Base-by-base conservation (phyloP, 2,888 invertebrate genomes). In the Caenorhabditis plicata region DNA sequence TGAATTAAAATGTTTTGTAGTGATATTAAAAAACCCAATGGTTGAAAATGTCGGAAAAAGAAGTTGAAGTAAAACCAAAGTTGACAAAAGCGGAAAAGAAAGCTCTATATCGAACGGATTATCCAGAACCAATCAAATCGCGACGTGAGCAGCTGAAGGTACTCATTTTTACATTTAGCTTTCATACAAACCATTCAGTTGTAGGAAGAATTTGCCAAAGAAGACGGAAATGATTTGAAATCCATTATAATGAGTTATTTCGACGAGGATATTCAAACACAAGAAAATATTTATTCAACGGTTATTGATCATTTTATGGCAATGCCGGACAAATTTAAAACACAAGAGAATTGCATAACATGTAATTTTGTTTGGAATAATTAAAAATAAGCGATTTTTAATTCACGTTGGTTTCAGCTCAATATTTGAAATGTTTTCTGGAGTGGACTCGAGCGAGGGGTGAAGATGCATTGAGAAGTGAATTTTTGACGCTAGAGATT, bases 41-140 rank as follows among this genome's bases (percentile, higher is more conserved):
- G n/a, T n/a, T n/a, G n/a, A n/a, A n/a, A n/a, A n/a, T n/a, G n/a
- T n/a, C n/a, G n/a, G n/a, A n/a, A n/a, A n/a, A n/a, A n/a, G n/a
- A n/a, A n/a, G n/a, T n/a, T n/a, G n/a, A n/a, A n/a, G n/a, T n/a
- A 23, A n/a, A 35, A 22, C 35, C 22, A 29, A 55, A 36, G 33
- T 13, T 51, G 26, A 56, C 52, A n/a, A 64, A 61, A 46, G 61
- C 56, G 7, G 50, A 52, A 13, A 64, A 65, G 22, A 56, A 57
- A 25, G 46, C 33, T 5, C 31, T 47, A 9, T 57, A 61, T 33
- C 38, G 49, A 3, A 36, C 15, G 20, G 47, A 50, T 17, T 53
- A 40, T 35, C 29, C 33, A 2, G 65, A 66, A 32, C 65, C 65
- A 2, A 45, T 54, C 15, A 54, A 54, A 8, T 43, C 55, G 0